Conservation (phyloP, 2,113 vertebrate genomes). For the Cyprinodon brontotheroides region DNA sequence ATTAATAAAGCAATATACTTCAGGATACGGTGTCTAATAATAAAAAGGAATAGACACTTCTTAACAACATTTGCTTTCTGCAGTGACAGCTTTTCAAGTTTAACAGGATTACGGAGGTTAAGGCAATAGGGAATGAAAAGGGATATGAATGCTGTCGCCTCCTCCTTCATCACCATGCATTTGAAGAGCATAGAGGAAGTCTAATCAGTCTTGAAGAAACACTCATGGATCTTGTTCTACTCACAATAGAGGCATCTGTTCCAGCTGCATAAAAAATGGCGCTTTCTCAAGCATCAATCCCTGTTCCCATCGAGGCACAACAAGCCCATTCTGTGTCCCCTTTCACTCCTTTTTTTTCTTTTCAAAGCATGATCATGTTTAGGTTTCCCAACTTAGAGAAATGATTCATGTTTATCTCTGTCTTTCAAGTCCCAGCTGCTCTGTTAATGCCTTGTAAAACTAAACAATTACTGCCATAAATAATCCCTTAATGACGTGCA, state of each 20-base stretch:
- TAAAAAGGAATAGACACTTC: conserved; percentile 9
- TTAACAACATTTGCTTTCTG: conserved; percentile 5
- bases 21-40: conserved; percentile 33
- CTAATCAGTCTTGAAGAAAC: conserved; percentile 71
- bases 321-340: conserved; percentile 44
- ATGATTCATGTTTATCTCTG: conserved; percentile 68
- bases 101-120: conserved; percentile 24
- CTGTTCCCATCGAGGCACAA: conserved; percentile 32
- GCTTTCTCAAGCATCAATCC: conserved; percentile 25
- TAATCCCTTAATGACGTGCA: conserved; percentile 37
- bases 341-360: conserved; percentile 59
- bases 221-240: conserved; percentile 64
- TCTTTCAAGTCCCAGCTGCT: conserved; percentile 79
- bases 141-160: conserved; percentile 42
- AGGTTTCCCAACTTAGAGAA: conserved; percentile 62
- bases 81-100: conserved; percentile 26
- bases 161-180: conserved; percentile 68
- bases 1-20: background rate
- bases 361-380: conserved; percentile 75
- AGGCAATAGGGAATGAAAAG: conserved; percentile 36
- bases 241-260: conserved; percentile 73
- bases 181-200: conserved; percentile 63
- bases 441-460: conserved; percentile 61
- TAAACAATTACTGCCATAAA: conserved; percentile 50
- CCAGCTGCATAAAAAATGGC: conserved; percentile 50